Conservation (phyloP, 2,888 invertebrate species). For the Apocheima hispidaria region DNA sequence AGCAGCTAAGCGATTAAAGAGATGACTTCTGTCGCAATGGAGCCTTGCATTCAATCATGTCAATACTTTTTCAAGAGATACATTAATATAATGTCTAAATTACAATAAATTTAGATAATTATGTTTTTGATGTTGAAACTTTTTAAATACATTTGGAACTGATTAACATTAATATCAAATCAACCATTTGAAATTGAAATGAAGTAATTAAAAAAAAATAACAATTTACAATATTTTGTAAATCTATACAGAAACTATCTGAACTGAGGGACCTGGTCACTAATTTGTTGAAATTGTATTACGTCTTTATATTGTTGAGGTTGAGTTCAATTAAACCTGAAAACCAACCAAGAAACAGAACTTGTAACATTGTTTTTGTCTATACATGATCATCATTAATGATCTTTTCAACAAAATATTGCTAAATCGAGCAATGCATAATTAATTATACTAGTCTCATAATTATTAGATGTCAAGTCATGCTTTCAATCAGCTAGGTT, state of each 20-base stretch:
- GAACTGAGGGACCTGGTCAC: not conserved
- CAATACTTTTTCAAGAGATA: slow-evolving; percentile 20
- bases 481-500: slow-evolving; percentile 59
- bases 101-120: slow-evolving; percentile 24
- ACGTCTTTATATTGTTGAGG: not conserved
- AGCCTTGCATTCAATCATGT: slow-evolving; percentile 30
- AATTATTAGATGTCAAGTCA: slow-evolving; percentile 54
- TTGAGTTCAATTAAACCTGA: not conserved
- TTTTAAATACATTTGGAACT: too few species aligned
- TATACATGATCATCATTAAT: slow-evolving; percentile 47
- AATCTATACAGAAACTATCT: not conserved
- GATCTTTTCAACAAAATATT: slow-evolving; percentile 53
- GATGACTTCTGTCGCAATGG: slow-evolving; percentile 35
- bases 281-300: not conserved
- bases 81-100: slow-evolving; percentile 26
- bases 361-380: slow-evolving; percentile 26
- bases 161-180: too few species aligned
- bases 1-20: slow-evolving; percentile 33
- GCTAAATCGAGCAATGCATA: slow-evolving; percentile 64
- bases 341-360: slow-evolving; percentile 18
- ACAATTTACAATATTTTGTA: not conserved
- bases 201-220: not conserved
- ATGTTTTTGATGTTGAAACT: slow-evolving; percentile 14
- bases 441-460: slow-evolving; percentile 63
- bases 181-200: too few species aligned